Conservation (phyloP, 2,888 invertebrate species). For the Eubasilissa splendida region DNA sequence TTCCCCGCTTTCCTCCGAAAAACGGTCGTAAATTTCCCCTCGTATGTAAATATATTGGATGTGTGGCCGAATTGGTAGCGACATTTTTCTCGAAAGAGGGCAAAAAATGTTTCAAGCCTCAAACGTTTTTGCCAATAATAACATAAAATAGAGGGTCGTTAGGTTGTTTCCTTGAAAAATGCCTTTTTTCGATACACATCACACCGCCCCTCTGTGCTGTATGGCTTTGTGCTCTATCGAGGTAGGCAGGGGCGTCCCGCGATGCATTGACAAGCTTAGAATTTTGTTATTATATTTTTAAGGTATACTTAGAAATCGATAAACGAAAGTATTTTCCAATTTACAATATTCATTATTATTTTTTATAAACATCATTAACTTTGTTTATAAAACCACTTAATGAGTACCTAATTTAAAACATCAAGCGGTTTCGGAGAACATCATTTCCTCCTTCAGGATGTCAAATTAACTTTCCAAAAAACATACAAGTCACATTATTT, state of each 20-base stretch:
- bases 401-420: too few species aligned
- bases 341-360: not conserved
- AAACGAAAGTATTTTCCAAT: not conserved
- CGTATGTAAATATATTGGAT: conserved; percentile 53
- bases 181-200: conserved; percentile 43
- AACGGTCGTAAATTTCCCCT: conserved; percentile 44
- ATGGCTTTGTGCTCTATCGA: conserved; percentile 2
- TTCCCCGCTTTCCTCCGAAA: conserved; percentile 17
- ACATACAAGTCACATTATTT: too few species aligned
- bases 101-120: conserved; percentile 49
- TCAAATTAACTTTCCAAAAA: too few species aligned
- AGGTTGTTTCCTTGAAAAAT: conserved; percentile 50
- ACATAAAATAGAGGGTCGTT: conserved; percentile 54
- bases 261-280: not conserved
- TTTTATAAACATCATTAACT: too few species aligned
- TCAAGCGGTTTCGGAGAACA: too few species aligned
- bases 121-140: conserved; percentile 55
- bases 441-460: too few species aligned
- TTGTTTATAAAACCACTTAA: too few species aligned
- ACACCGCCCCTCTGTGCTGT: conserved; percentile 4
- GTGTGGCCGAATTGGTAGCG: conserved; percentile 45
- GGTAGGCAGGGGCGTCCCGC: not conserved
- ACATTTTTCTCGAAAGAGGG: conserved; percentile 33
- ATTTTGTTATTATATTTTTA: not conserved
- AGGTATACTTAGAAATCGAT: too few species aligned